These are phyloP conservation scores for Caprella mutica DNA, from an alignment of 2,888 invertebrate genomes.

Conservation along the genomic window DNA sequence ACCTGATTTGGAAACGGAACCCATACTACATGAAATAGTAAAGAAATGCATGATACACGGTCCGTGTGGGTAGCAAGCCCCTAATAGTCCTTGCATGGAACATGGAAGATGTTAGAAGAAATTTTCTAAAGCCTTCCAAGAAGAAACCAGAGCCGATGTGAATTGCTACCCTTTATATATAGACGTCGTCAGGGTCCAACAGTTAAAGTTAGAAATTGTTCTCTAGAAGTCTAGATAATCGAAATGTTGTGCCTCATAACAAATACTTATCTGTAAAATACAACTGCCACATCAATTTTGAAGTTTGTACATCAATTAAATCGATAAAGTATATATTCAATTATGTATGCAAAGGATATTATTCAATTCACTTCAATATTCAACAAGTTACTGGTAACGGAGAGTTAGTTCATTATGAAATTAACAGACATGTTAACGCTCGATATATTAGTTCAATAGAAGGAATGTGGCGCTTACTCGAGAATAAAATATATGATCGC, in stretches of 20 bases:
- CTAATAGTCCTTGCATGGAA: conserved; percentile 31
- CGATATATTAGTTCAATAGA: conserved; percentile 23
- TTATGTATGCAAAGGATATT: conserved; percentile 2
- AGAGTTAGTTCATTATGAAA: background rate
- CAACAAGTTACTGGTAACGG: background rate
- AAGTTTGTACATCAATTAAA: background rate
- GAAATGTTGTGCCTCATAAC: background rate
- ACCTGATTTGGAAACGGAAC: conserved; percentile 14
- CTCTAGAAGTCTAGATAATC: conserved; percentile 5
- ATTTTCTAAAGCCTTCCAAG: background rate
- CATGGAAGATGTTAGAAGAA: background rate
- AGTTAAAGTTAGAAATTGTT: background rate
- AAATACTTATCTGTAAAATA: background rate
- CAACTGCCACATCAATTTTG: background rate
- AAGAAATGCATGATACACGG: conserved; percentile 26
- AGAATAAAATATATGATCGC: conserved; percentile 36
- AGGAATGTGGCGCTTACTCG: conserved; percentile 35
- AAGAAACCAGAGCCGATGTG: background rate
- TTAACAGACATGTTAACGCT: background rate
- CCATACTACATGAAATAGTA: background rate
- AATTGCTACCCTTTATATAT: conserved; percentile 8
- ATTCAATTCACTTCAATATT: background rate
- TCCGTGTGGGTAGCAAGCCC: conserved; percentile 30
- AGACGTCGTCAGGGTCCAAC: background rate
- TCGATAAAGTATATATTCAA: conserved; percentile 6